Conservation (phyloP, 2,113 vertebrate genomes). For the Desmodus rotundus region DNA sequence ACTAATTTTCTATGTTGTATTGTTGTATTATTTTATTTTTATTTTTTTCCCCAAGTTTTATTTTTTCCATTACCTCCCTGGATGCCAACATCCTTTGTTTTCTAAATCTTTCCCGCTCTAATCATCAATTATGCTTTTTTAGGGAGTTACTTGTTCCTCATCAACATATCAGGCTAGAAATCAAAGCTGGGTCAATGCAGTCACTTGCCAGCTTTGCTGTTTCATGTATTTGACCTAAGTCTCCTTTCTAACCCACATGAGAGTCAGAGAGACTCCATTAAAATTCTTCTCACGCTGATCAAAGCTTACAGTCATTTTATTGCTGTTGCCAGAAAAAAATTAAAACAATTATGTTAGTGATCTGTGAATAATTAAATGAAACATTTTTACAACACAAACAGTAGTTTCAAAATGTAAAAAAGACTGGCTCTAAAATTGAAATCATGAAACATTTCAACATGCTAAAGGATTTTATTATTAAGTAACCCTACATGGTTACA, state of each 20-base stretch:
- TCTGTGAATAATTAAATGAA: conserved; percentile 39
- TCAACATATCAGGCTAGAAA: background rate
- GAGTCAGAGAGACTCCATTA: background rate
- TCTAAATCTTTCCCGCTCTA: background rate
- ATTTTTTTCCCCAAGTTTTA: background rate
- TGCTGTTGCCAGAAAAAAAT: conserved; percentile 5
- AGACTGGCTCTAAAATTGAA: background rate
- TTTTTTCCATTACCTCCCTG: background rate
- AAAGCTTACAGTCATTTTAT: conserved; percentile 49
- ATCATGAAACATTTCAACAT: background rate
- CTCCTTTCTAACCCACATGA: conserved; percentile 38
- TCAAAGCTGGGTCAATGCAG: background rate
- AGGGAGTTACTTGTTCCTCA: background rate
- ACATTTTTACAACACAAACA: conserved; percentile 28
- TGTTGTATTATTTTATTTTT: no score
- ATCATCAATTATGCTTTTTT: background rate
- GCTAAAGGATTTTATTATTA: background rate
- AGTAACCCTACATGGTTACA: background rate
- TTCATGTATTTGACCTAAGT: background rate
- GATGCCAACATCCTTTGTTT: background rate
- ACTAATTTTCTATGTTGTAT: background rate
- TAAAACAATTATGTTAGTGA: conserved; percentile 20
- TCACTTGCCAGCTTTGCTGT: background rate
- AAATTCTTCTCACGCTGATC: conserved; percentile 58
- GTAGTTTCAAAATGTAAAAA: background rate